Percentiles rank a stretch among this genome's conserved stretches.
Conservation (phyloP, 1,140 invertebrate species). For the Formica selysi region DNA sequence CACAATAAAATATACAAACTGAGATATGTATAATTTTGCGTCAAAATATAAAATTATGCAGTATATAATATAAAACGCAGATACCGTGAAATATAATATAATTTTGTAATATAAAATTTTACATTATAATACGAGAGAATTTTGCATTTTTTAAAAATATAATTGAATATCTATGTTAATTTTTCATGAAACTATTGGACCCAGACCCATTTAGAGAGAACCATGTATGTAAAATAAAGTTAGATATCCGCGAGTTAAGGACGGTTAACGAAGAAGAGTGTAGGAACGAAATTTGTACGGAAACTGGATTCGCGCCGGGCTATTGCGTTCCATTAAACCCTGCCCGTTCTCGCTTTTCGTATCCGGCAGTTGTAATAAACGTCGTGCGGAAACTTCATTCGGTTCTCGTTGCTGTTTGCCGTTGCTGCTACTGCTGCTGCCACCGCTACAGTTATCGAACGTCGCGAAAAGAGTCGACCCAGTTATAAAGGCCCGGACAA, state of each 20-base stretch:
- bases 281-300: background rate
- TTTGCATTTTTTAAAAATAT: no score
- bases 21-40: background rate
- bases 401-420: background rate
- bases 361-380: conserved; percentile 24
- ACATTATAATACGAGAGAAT: no score
- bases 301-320: background rate
- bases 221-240: background rate
- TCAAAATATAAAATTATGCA: background rate
- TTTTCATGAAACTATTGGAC: background rate
- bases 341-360: background rate
- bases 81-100: no score
- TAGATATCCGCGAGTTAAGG: background rate
- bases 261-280: background rate
- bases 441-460: conserved; percentile 13
- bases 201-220: background rate
- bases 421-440: background rate
- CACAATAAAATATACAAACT: background rate
- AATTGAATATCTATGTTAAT: background rate
- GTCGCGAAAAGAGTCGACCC: conserved; percentile 32
- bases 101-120: no score
- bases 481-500: conserved; percentile 20
- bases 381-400: conserved; percentile 7
- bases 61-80: background rate
- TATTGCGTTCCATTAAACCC: background rate